Conservation (phyloP, 2,888 invertebrate species). For the Lomographa bimaculata region DNA sequence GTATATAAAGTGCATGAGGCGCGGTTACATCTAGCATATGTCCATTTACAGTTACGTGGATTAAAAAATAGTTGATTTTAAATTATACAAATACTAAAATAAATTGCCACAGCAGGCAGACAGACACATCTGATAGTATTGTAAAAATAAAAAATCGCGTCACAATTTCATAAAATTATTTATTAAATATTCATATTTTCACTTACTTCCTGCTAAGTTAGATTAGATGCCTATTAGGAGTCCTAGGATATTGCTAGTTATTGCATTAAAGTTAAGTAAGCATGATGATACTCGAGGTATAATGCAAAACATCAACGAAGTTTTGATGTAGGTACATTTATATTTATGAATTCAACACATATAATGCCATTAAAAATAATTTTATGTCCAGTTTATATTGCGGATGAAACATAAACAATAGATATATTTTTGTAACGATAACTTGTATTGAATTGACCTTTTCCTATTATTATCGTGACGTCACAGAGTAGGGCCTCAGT, state of each 20-base stretch:
- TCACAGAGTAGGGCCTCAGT: no score
- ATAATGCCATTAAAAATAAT: conserved; percentile 15
- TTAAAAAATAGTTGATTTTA: no score
- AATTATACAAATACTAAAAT: no score
- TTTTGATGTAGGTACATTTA: conserved; percentile 10
- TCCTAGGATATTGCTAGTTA: conserved; percentile 25
- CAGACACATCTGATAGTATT: no score
- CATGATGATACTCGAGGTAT: conserved; percentile 18
- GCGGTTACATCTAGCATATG: no score
- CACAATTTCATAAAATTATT: conserved; percentile 10
- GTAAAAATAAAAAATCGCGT: not conserved
- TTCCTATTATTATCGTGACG: no score
- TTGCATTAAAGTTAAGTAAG: conserved; percentile 15
- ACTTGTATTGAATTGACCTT: no score
- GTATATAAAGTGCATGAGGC: no score
- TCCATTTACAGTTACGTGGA: no score
- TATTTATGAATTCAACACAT: conserved; percentile 6
- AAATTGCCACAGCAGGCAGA: no score
- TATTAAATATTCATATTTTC: not conserved
- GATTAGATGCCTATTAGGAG: conserved; percentile 9
- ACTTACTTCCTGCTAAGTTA: conserved; percentile 7
- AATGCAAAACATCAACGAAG: conserved; percentile 24
- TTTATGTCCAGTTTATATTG: conserved; percentile 5
- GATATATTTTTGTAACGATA: conserved; percentile 13
- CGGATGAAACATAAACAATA: conserved; percentile 2